A percentile compares a stretch with the other conserved stretches of the same genome.
Evolutionary conservation across 2,113 vertebrate species (phyloP).

Genomic region (Psilopogon haemacephalus): DNA sequence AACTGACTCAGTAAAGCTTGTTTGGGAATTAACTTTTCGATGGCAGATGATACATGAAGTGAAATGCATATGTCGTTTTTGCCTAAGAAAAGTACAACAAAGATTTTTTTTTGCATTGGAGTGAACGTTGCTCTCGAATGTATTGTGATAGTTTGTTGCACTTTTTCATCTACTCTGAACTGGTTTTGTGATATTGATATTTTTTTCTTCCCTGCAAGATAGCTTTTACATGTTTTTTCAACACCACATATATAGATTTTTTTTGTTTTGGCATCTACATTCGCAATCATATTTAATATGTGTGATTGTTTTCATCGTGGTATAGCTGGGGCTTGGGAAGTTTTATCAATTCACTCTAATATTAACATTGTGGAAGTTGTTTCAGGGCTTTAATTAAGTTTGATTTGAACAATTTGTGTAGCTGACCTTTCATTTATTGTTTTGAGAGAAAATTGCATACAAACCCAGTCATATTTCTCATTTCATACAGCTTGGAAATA

Average conservation of each 20-base stretch:
- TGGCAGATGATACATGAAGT: neutral
- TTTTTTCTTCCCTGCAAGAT: neutral
- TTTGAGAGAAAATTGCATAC: neutral
- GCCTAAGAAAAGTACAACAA: neutral
- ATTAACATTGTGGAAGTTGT: neutral
- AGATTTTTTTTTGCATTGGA: rapidly evolving
- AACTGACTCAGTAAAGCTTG: neutral
- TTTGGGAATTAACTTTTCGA: rapidly evolving
- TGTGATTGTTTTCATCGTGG: rapidly evolving
- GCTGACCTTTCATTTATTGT: neutral
- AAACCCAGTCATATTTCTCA: rapidly evolving
- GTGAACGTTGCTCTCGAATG: neutral
- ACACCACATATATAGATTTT: rapidly evolving
- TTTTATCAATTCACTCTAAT: neutral
- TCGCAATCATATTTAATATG: neutral
- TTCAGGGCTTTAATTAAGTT: neutral
- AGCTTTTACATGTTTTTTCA: rapidly evolving
- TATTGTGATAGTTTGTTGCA: neutral
- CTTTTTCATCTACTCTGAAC: neutral
- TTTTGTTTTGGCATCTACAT: neutral
- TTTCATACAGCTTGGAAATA: neutral
- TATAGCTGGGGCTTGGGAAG: neutral
- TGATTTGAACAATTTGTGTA: neutral
- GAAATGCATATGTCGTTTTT: neutral
- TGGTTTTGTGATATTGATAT: neutral